These are phyloP conservation scores for Scomberomorus guttatus DNA, from an alignment of 2,797 vertebrate genomes.

Conservation along the genomic window DNA sequence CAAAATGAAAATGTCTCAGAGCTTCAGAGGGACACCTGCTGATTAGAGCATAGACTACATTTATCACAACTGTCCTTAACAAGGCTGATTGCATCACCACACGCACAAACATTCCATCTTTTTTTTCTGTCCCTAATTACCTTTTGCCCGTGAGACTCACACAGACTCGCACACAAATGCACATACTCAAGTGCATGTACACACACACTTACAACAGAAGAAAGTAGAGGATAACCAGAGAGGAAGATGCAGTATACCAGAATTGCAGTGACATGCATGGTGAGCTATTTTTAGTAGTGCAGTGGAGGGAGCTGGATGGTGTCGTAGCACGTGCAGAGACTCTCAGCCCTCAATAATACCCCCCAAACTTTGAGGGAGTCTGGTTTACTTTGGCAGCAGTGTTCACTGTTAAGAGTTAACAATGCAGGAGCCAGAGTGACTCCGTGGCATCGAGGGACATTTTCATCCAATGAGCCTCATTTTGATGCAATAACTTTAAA, in stretches of 20 bases:
- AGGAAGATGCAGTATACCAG: constrained; percentile 39
- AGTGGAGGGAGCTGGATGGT: constrained; percentile 50
- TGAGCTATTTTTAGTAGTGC: constrained; percentile 63
- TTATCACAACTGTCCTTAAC: constrained; percentile 37
- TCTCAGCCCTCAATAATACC: constrained; percentile 22
- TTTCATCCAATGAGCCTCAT: background rate
- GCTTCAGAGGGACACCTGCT: constrained; percentile 71
- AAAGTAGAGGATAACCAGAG: constrained; percentile 27
- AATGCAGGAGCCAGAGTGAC: constrained; percentile 1
- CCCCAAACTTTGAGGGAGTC: constrained; percentile 32
- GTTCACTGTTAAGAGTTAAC: constrained; percentile 17
- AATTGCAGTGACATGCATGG: constrained; percentile 51
- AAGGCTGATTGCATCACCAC: constrained; percentile 19
- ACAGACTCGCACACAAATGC: background rate
- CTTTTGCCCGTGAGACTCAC: constrained; percentile 9
- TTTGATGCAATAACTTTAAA: constrained; percentile 4
- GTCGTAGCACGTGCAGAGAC: constrained; percentile 47
- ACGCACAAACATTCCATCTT: background rate
- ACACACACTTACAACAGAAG: constrained; percentile 6
- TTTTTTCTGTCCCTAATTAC: background rate
- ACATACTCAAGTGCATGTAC: background rate
- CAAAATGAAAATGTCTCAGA: constrained; percentile 61
- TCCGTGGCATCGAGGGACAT: background rate
- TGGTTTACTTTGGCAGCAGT: constrained; percentile 27
- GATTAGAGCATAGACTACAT: constrained; percentile 48